A percentile compares a stretch with the other conserved stretches of the same genome.
These are phyloP conservation scores for Chloroceryle amazona DNA, from an alignment of 2,797 vertebrate genomes.

Conservation along the genomic window DNA sequence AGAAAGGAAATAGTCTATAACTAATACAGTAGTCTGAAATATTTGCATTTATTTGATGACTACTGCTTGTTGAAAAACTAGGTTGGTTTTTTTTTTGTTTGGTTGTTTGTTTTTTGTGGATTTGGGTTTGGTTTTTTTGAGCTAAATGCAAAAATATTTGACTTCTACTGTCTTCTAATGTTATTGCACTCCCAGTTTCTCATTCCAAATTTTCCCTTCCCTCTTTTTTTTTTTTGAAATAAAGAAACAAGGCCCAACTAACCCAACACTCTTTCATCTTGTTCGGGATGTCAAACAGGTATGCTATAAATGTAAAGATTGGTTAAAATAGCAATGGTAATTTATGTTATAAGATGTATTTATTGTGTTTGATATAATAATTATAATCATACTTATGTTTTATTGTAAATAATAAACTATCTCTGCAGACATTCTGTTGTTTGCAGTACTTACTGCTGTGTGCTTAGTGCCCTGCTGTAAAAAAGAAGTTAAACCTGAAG, in stretches of 20 bases:
- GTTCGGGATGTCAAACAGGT: slow-evolving; percentile 98
- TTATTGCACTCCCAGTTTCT: background rate
- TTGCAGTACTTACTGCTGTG: background rate
- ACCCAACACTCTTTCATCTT: slow-evolving; percentile 95
- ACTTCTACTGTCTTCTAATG: background rate
- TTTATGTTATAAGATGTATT: background rate
- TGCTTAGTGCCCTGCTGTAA: background rate
- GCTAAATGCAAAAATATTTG: background rate
- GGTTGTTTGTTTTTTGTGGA: no score
- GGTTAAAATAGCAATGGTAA: background rate
- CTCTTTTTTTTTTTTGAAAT: background rate
- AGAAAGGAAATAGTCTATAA: background rate
- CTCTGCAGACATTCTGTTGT: background rate
- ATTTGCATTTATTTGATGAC: background rate
- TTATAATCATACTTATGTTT: background rate
- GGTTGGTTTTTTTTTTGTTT: no score
- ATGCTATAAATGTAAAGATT: background rate
- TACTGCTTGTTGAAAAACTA: background rate
- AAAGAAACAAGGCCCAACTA: slow-evolving; percentile 95
- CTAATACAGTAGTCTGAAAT: background rate
- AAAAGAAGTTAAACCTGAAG: background rate
- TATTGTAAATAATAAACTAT: background rate
- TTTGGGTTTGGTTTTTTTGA: background rate
- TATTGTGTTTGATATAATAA: background rate
- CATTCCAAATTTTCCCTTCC: background rate